Evolutionary conservation across 2,888 invertebrate genomes (phyloP).

Genomic region (Homarus gammarus): DNA sequence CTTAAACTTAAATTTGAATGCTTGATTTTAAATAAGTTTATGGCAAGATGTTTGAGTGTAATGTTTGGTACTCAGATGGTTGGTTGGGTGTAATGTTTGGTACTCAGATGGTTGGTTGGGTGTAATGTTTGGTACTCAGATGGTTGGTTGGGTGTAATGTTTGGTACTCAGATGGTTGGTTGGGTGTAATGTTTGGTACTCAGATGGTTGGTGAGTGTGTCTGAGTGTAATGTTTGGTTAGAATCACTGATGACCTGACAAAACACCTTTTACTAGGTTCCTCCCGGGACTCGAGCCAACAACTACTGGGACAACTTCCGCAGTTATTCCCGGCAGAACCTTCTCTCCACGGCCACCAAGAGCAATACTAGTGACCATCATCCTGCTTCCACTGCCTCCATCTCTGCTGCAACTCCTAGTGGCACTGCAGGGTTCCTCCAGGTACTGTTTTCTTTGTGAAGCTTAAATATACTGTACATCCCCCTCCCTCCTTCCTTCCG

Average conservation of each 20-base stretch:
- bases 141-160: too few relatives aligned
- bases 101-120: too few relatives aligned
- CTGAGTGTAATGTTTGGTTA: neutral
- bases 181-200: too few relatives aligned
- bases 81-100: too few relatives aligned
- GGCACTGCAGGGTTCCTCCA: neutral
- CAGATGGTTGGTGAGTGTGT: too few relatives aligned
- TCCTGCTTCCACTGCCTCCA: conserved; percentile 6
- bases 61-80: too few relatives aligned
- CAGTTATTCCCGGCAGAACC: conserved; percentile 93
- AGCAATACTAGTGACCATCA: conserved; percentile 64
- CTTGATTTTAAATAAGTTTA: too few relatives aligned
- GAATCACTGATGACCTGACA: neutral
- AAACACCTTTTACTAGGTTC: conserved; percentile 82
- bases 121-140: too few relatives aligned
- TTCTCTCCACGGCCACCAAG: conserved; percentile 80
- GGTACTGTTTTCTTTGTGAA: neutral
- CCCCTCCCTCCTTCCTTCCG: too few relatives aligned
- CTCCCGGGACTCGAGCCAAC: conserved; percentile 93
- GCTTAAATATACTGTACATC: neutral
- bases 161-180: too few relatives aligned
- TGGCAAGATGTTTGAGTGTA: too few relatives aligned
- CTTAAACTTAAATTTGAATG: too few relatives aligned
- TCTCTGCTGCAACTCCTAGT: neutral
- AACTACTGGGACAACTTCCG: conserved; percentile 96